Conservation (phyloP, 2,888 invertebrate species). For the Kuschelorhynchus macadamiae region DNA sequence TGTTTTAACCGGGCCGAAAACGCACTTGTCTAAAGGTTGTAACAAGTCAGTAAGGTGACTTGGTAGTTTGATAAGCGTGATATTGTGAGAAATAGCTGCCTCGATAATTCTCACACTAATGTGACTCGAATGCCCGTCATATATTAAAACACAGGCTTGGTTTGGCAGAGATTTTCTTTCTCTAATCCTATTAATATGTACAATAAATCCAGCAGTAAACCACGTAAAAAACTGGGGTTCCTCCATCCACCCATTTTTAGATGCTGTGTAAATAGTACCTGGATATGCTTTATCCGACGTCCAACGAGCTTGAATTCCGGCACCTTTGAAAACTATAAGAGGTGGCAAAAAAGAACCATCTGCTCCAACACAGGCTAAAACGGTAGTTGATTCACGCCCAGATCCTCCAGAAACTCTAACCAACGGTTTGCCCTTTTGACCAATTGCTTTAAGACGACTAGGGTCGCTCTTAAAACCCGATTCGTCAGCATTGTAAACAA, state of each 20-base stretch:
- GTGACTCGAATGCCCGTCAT: conserved; percentile 50
- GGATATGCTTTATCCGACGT: conserved; percentile 49
- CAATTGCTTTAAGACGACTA: conserved; percentile 52
- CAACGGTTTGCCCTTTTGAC: conserved; percentile 52
- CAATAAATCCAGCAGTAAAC: conserved; percentile 40
- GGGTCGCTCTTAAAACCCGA: conserved; percentile 55
- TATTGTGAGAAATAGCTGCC: conserved; percentile 43
- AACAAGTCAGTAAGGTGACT: conserved; percentile 48
- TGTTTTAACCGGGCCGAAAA: conserved; percentile 26
- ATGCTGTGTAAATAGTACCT: conserved; percentile 53
- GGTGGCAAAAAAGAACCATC: conserved; percentile 51
- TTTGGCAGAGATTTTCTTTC: conserved; percentile 28
- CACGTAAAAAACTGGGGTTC: conserved; percentile 53
- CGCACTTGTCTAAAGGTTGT: conserved; percentile 29
- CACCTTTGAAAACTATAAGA: conserved; percentile 54
- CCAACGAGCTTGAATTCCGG: conserved; percentile 51
- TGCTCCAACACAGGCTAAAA: conserved; percentile 53
- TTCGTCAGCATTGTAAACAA: conserved; percentile 55
- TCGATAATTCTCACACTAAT: conserved; percentile 48
- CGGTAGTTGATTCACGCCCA: conserved; percentile 46
- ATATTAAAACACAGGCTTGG: conserved; percentile 42
- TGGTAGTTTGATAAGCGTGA: conserved; percentile 45
- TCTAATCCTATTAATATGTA: conserved; percentile 32
- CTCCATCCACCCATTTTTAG: conserved; percentile 56
- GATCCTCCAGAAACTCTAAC: conserved; percentile 51